These are phyloP conservation scores for Xiphophorus birchmanni DNA, from an alignment of 2,797 vertebrate species.

Conservation along the genomic window DNA sequence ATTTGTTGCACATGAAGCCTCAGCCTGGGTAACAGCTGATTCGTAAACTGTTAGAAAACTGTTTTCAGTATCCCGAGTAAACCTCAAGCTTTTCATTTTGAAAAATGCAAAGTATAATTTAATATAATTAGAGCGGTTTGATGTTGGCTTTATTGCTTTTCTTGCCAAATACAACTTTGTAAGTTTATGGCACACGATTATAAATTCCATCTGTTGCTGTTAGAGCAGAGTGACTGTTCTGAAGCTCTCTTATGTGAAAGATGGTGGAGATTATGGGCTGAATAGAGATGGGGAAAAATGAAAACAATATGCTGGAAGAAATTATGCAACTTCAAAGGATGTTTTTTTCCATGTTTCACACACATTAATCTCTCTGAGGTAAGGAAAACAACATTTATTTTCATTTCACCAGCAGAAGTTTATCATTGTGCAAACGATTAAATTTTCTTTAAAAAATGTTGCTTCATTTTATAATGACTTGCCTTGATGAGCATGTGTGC, in stretches of 20 bases:
- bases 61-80: neutral
- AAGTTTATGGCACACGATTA: slow-evolving; percentile 38
- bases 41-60: neutral
- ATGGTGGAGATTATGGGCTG: slow-evolving; percentile 36
- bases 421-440: neutral
- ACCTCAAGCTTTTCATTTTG: neutral
- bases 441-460: neutral
- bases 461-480: neutral
- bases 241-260: slow-evolving; percentile 31
- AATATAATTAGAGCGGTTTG: slow-evolving; percentile 38
- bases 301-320: slow-evolving; percentile 14
- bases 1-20: neutral
- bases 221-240: slow-evolving; percentile 13
- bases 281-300: slow-evolving; percentile 5
- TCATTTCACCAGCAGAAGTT: slow-evolving; percentile 6
- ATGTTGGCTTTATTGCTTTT: slow-evolving; percentile 34
- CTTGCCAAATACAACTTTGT: slow-evolving; percentile 20
- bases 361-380: slow-evolving; percentile 6
- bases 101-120: slow-evolving; percentile 34
- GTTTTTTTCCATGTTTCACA: slow-evolving; percentile 1
- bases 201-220: slow-evolving; percentile 45
- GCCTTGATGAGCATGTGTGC: neutral
- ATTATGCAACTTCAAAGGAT: slow-evolving; percentile 8
- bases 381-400: slow-evolving; percentile 2
- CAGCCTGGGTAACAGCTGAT: neutral